Conservation (phyloP, 2,888 invertebrate species). For the Cosmia pyralina region DNA sequence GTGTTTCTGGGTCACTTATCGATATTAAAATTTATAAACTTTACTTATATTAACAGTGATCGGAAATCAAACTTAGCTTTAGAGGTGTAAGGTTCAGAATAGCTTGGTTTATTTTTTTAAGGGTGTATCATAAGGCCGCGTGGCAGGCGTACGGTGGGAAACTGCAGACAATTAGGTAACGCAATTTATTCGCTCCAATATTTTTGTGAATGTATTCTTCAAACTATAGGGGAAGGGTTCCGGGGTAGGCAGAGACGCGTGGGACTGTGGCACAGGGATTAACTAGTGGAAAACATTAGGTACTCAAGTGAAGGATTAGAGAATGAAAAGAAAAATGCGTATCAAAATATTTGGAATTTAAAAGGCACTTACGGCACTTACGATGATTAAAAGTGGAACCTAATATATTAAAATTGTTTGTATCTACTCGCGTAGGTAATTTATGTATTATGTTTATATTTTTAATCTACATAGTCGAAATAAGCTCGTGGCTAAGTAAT, state of each 20-base stretch:
- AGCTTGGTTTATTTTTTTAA: conserved; percentile 41
- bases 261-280: conserved; percentile 70
- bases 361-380: background rate
- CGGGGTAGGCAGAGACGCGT: conserved; percentile 67
- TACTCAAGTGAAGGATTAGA: conserved; percentile 56
- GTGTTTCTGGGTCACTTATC: conserved; percentile 44
- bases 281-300: conserved; percentile 55
- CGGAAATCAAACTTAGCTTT: conserved; percentile 36
- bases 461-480: background rate
- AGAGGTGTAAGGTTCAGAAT: conserved; percentile 58
- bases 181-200: conserved; percentile 82
- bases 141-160: conserved; percentile 86
- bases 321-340: conserved; percentile 36
- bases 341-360: conserved; percentile 19
- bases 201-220: conserved; percentile 73
- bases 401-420: background rate
- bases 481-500: no score
- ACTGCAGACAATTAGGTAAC: conserved; percentile 86
- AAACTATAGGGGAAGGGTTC: conserved; percentile 65
- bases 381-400: background rate
- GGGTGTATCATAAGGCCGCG: conserved; percentile 81
- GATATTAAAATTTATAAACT: conserved; percentile 53
- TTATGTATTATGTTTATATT: background rate
- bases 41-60: background rate
- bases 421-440: background rate